These are phyloP conservation scores for Ephialtes manifestator DNA, from an alignment of 2,888 invertebrate species.

Conservation along the genomic window DNA sequence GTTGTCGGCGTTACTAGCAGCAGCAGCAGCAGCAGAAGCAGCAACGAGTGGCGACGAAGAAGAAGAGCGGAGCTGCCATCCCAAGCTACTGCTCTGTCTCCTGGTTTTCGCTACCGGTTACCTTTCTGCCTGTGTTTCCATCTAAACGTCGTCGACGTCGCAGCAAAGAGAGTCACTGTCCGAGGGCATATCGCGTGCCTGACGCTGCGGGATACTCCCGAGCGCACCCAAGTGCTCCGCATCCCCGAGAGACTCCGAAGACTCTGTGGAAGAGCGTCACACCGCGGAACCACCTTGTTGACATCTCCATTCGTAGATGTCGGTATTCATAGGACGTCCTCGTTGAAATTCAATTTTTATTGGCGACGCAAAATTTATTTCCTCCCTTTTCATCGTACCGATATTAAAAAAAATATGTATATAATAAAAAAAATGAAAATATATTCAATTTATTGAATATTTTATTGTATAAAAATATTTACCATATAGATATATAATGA, in stretches of 20 bases:
- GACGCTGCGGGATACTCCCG: constrained; percentile 74
- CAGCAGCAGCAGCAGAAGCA: constrained; percentile 15
- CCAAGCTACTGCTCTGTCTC: constrained; percentile 31
- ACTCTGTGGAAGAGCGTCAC: constrained; percentile 21
- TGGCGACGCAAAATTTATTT: background rate
- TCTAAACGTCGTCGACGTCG: constrained; percentile 22
- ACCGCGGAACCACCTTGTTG: constrained; percentile 24
- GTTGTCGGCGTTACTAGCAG: constrained; percentile 38
- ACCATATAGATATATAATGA: too few relatives aligned
- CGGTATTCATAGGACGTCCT: background rate
- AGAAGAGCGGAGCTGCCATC: constrained; percentile 40
- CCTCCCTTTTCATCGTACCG: background rate
- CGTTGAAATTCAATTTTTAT: background rate
- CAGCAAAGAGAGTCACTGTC: constrained; percentile 25
- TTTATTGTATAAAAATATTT: too few relatives aligned
- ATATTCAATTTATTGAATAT: too few relatives aligned
- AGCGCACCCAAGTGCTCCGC: constrained; percentile 27
- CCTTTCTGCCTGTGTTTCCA: constrained; percentile 42
- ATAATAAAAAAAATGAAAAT: too few relatives aligned
- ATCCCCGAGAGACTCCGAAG: constrained; percentile 44
- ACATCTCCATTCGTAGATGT: constrained; percentile 43
- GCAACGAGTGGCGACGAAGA: constrained; percentile 24
- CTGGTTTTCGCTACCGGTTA: constrained; percentile 53
- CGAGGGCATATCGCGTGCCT: constrained; percentile 73
- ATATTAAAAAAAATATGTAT: too few relatives aligned